Evolutionary conservation across 2,888 invertebrate genomes (phyloP).

Genomic region (Yponomeuta malinellus): DNA sequence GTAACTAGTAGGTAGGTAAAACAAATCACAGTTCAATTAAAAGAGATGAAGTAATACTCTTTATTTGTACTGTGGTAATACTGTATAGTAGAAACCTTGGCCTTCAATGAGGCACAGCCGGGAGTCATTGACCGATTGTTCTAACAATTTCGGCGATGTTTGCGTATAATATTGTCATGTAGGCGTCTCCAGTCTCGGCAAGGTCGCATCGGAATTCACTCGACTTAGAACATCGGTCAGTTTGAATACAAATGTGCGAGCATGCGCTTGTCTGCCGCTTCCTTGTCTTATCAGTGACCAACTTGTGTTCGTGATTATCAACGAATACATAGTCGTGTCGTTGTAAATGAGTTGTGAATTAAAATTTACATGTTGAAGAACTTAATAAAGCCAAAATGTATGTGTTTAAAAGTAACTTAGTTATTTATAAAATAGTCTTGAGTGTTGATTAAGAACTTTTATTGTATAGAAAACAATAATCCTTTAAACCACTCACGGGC

Average conservation of each 20-base stretch:
- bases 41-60: neutral
- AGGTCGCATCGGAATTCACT: conserved; percentile 40
- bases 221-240: conserved; percentile 21
- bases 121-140: conserved; percentile 22
- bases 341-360: too few relatives aligned
- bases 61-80: neutral
- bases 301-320: neutral
- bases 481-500: too few relatives aligned
- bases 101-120: conserved; percentile 1
- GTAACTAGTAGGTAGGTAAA: neutral
- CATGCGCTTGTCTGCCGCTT: neutral
- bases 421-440: too few relatives aligned
- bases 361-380: too few relatives aligned
- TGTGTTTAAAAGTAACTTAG: too few relatives aligned
- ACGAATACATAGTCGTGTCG: neutral
- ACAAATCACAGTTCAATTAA: neutral
- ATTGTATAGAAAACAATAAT: too few relatives aligned
- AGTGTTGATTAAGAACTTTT: too few relatives aligned
- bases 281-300: neutral
- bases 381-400: too few relatives aligned
- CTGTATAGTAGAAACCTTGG: neutral
- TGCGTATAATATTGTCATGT: conserved; percentile 47
- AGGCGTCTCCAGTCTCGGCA: conserved; percentile 48
- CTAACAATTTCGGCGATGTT: conserved; percentile 28
- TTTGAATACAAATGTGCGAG: conserved; percentile 30